Percentiles rank a stretch among this genome's conserved stretches.
These are phyloP conservation scores for Rotaria macrura DNA, from an alignment of 2,888 invertebrate genomes.

Conservation along the genomic window DNA sequence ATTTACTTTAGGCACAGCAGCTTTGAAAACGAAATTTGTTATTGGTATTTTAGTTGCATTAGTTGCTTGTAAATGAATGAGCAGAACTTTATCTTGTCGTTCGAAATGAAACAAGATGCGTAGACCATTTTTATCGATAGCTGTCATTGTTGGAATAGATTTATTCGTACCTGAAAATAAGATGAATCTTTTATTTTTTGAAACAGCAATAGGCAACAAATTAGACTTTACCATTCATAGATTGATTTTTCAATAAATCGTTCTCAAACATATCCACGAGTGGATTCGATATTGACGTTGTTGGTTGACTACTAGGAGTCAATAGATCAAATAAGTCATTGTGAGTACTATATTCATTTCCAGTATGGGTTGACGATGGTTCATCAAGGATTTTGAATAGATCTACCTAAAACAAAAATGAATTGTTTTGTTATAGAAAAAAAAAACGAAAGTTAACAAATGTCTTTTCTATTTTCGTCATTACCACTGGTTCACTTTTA, in stretches of 20 bases:
- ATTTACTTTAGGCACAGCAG: constrained; percentile 74
- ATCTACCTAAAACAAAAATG: not conserved
- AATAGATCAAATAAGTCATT: not conserved
- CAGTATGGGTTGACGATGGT: not conserved
- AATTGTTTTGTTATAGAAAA: too few relatives aligned
- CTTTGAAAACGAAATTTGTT: constrained; percentile 71
- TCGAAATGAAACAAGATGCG: not conserved
- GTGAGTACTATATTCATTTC: not conserved
- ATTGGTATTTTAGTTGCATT: constrained; percentile 54
- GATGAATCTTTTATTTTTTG: too few relatives aligned
- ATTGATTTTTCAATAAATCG: not conserved
- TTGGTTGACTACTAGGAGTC: not conserved
- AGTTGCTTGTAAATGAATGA: not conserved
- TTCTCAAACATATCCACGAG: not conserved
- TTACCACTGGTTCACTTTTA: not conserved
- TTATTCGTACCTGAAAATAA: not conserved
- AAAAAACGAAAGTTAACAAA: not conserved
- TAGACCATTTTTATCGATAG: constrained; percentile 10
- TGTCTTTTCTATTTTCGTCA: not conserved
- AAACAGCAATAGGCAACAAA: not conserved
- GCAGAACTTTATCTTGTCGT: not conserved
- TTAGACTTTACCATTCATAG: not conserved
- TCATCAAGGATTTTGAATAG: not conserved
- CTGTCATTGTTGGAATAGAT: not conserved
- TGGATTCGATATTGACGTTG: not conserved